A percentile compares a stretch with the other conserved stretches of the same genome.
Evolutionary conservation across 2,888 invertebrate species (phyloP).

Genomic region (Mechanitis mazaeus): DNA sequence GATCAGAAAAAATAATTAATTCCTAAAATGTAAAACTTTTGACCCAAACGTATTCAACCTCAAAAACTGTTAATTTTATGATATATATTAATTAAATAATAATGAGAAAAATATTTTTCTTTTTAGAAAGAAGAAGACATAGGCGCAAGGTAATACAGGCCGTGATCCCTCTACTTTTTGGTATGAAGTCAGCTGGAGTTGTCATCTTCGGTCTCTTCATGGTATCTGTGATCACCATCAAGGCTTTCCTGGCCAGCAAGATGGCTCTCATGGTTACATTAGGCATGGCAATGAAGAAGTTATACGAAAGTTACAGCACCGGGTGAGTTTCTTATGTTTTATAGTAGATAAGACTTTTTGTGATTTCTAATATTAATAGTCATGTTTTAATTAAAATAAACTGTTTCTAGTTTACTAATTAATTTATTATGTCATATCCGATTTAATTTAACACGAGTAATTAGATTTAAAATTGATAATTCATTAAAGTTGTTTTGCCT

Average conservation of each 20-base stretch:
- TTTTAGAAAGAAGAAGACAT: slow-evolving; percentile 63
- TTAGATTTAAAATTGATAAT: too few relatives aligned
- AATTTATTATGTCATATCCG: too few relatives aligned
- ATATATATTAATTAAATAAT: not conserved
- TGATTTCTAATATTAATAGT: too few relatives aligned
- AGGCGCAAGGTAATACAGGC: slow-evolving; percentile 79
- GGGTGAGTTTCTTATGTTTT: slow-evolving; percentile 47
- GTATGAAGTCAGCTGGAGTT: slow-evolving; percentile 81
- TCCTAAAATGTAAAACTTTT: too few relatives aligned
- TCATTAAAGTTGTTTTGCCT: not conserved
- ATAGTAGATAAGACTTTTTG: not conserved
- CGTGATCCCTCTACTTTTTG: slow-evolving; percentile 80
- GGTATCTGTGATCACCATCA: slow-evolving; percentile 79
- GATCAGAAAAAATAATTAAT: too few relatives aligned
- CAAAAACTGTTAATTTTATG: not conserved
- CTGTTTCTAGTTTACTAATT: too few relatives aligned
- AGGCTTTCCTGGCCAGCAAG: slow-evolving; percentile 83
- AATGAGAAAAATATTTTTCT: slow-evolving; percentile 11
- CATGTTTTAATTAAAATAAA: too few relatives aligned
- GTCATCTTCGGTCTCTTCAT: slow-evolving; percentile 78
- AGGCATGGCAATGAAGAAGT: slow-evolving; percentile 77
- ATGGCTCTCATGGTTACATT: slow-evolving; percentile 80
- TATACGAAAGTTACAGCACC: slow-evolving; percentile 76
- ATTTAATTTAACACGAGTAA: too few relatives aligned
- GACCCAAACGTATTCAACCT: too few relatives aligned